Evolutionary conservation across 2,888 invertebrate genomes (phyloP), one percentile per base, ranked within the genome.

Genomic region (Schizaphis graminum): DNA sequence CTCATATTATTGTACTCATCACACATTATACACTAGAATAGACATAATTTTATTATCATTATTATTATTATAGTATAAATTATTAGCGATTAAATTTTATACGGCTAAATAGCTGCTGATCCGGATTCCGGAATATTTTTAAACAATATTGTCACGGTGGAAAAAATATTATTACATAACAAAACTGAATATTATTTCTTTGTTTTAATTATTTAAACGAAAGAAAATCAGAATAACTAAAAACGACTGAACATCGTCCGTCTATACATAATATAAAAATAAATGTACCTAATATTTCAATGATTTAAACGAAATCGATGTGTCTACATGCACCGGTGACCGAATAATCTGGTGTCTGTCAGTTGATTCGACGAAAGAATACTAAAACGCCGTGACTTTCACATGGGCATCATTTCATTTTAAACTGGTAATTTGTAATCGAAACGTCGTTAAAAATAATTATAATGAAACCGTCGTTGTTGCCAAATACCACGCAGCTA

Each of bases 381-480:
- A 90, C 77, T 26, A 91, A 91, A 91, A 91, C 35, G 16, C 86
- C n/a, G n/a, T 0, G 67, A 91, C 67, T 77, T 91, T 91, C 91
- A 77, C 91, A 35, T 77, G 49, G 41, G 13, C 91, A 53, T 53
- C n/a, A 24, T 91, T 53, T 91, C 10, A 21, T n/a, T 90, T 61
- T 67, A 91, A 91, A 91, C 26, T 77, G 77, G 91, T 53, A 53
- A 91, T 91, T 91, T 77, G 91, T 91, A 91, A 91, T 26, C 91
- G 49, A 49, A 91, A 77, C 91, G 91, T 35, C 77, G 77, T 77
- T 35, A 67, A 91, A 91, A 77, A 44, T 61, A 28, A 47, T 61
- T 7, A 35, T 77, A 91, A 91, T 13, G 49, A 77, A 91, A 49
- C 49, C 4, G 41, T 90, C 49, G 77, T 67, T 35, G n/a, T 61